Evolutionary conservation across 2,797 vertebrate species (phyloP).

Genomic region (Alfaro cultratus): DNA sequence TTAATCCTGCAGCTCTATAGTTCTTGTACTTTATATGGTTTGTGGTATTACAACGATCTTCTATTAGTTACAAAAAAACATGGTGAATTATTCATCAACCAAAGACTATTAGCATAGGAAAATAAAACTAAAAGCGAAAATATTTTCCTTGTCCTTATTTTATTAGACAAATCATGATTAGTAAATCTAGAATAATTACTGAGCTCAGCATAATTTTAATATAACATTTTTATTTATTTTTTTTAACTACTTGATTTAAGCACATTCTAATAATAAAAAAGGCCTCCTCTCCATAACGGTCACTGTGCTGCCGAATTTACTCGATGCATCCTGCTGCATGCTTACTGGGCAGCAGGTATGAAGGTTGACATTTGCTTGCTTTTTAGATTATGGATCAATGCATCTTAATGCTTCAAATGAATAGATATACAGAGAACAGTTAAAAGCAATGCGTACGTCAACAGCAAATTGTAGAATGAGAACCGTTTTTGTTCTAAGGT

Average conservation of each 20-base stretch:
- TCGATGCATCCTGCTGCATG: conserved; percentile 66
- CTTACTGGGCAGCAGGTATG: conserved; percentile 76
- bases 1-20: conserved; percentile 7
- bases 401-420: conserved; percentile 72
- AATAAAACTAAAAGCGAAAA: not conserved
- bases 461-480: conserved; percentile 34
- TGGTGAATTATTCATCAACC: not conserved
- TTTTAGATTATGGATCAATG: conserved; percentile 79
- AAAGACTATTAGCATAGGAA: not conserved
- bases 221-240: conserved; percentile 4
- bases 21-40: conserved; percentile 6
- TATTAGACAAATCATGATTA: not conserved
- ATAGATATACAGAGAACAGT: conserved; percentile 46
- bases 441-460: conserved; percentile 42
- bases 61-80: not conserved
- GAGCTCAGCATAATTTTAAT: not conserved
- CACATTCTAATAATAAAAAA: conserved; percentile 22
- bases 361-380: conserved; percentile 82
- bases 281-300: conserved; percentile 43
- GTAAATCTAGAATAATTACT: not conserved
- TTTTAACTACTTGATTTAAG: conserved; percentile 55
- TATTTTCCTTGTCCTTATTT: not conserved
- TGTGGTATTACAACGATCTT: conserved; percentile 8
- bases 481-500: conserved; percentile 19
- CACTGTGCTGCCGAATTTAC: conserved; percentile 66